Base-by-base conservation (phyloP, 2,888 invertebrate species). In the Luperina testacea region DNA sequence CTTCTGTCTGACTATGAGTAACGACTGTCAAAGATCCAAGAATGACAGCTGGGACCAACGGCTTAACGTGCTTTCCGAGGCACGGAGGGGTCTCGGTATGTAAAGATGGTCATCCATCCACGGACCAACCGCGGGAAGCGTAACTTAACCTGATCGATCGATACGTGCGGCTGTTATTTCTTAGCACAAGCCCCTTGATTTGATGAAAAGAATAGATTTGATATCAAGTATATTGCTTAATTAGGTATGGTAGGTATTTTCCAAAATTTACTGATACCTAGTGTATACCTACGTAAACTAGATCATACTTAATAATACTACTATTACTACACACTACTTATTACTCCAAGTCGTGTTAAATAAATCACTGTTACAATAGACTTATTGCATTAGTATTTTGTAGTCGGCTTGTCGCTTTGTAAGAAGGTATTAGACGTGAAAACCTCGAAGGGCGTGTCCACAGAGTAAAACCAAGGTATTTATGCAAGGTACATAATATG, bases 351-450 rank as follows among this genome's bases (percentile, higher is more conserved):
- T 64, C 51, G 9, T 51, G 38, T 63, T 32, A 27, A 64, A 63
- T 63, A 63, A 75, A 80, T 74, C 42, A 27, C 57, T 32, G 24
- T 63, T 59, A 68, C 71, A 75, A 48, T 51, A 51, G 42, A 38
- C 42, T 67, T 61, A 70, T 61, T 65, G 17, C 53, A 70, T 32
- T 67, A 42, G n/a, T 48, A 61, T 59, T 24, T 71, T 75, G 68
- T 76, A 67, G 70, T 73, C 72, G 57, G 65, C 72, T 85, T 84
- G 71, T 87, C 77, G 65, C 73, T 68, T 82, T 82, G 77, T 80
- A 76, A 85, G 77, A 67, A 74, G 77, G 71, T 74, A 80, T 77
- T 81, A 84, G 68, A 77, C 77, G 72, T 74, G 57, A 75, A 86
- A 77, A 72, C 73, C 63, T 78, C 63, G 79, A 75, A 78, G 65